Conservation (phyloP, 2,797 vertebrate species). For the Vespertilio murinus region DNA sequence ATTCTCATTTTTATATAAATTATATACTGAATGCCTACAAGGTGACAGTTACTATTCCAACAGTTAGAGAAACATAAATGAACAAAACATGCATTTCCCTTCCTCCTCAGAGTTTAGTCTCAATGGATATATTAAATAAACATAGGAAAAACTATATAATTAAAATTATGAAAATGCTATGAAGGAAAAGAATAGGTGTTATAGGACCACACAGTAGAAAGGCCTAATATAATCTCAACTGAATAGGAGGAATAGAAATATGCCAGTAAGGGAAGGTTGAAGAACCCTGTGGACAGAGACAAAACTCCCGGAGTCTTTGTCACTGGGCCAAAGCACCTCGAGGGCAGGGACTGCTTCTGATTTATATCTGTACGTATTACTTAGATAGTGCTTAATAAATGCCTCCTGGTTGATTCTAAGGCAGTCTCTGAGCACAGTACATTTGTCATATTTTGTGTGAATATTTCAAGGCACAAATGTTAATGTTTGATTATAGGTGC, state of each 20-base stretch:
- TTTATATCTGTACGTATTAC: neutral
- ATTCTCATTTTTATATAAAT: neutral
- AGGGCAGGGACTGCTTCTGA: neutral
- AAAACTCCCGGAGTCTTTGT: neutral
- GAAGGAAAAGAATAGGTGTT: neutral
- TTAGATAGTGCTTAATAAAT: neutral
- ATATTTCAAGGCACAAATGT: neutral
- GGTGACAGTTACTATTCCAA: neutral
- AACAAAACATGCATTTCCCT: neutral
- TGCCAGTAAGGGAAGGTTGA: neutral
- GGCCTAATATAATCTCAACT: neutral
- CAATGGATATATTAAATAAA: conserved; percentile 31
- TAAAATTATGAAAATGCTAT: neutral
- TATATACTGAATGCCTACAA: neutral
- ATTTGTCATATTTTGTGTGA: neutral
- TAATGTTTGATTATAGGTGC: neutral
- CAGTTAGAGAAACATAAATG: neutral
- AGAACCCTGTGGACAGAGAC: neutral
- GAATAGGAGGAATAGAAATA: neutral
- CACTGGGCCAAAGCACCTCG: neutral
- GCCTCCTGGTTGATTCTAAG: neutral
- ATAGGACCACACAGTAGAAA: neutral
- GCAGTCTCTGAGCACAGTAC: neutral
- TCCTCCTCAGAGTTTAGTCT: neutral
- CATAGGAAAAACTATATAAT: neutral